Evolutionary conservation across 1,140 invertebrate species (phyloP).

Genomic region (Drosophila sulfurigaster): DNA sequence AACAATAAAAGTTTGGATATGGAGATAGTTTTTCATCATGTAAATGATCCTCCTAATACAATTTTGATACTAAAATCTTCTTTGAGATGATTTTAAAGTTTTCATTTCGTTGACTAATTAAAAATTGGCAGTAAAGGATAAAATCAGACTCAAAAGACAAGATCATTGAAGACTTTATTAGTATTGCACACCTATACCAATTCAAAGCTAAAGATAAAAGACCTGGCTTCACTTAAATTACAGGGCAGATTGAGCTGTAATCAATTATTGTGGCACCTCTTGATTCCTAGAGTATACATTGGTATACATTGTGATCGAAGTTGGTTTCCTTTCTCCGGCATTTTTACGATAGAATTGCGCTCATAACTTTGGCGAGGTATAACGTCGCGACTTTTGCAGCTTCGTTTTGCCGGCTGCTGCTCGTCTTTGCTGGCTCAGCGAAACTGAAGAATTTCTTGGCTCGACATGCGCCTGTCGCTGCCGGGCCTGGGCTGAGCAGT

Average conservation of each 20-base stretch:
- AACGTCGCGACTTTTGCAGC: slow-evolving; percentile 30
- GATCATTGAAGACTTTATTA: too few species aligned
- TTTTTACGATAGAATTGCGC: slow-evolving; percentile 81
- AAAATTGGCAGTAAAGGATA: too few species aligned
- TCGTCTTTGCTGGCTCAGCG: slow-evolving; percentile 60
- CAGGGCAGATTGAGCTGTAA: neutral
- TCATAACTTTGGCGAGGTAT: slow-evolving; percentile 69
- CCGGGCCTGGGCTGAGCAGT: slow-evolving; percentile 21
- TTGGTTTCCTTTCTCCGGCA: slow-evolving; percentile 60
- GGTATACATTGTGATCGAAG: neutral
- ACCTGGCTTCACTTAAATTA: too few species aligned
- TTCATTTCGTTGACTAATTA: too few species aligned
- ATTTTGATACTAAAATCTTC: too few species aligned
- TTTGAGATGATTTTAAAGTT: too few species aligned
- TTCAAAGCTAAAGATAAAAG: too few species aligned
- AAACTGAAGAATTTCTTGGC: slow-evolving; percentile 69
- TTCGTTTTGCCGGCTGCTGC: slow-evolving; percentile 50
- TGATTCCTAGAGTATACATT: slow-evolving; percentile 21
- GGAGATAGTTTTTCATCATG: too few species aligned
- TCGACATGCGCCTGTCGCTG: slow-evolving; percentile 54
- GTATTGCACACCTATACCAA: too few species aligned
- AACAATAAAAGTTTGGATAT: too few species aligned
- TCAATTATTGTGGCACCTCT: slow-evolving; percentile 14
- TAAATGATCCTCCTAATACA: too few species aligned
- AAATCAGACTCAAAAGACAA: too few species aligned